Evolutionary conservation across 1,140 invertebrate genomes (phyloP).

Genomic region (Cyclargus thomasi): DNA sequence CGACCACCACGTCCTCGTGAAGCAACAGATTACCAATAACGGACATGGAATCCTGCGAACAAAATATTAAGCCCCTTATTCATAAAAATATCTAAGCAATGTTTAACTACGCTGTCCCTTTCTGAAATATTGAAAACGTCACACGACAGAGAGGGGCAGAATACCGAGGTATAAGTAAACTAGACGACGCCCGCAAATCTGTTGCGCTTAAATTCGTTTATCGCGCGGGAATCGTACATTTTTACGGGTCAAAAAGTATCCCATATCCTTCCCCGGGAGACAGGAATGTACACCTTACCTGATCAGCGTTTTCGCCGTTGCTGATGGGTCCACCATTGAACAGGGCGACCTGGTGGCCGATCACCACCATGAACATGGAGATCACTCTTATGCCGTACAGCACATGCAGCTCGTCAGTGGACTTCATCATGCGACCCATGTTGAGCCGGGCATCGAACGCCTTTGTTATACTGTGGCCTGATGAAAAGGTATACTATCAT

Average conservation of each 20-base stretch:
- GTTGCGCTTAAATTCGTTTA: too few species aligned
- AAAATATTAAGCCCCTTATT: too few species aligned
- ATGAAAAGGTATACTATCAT: too few species aligned
- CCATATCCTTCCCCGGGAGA: too few species aligned
- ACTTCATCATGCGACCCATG: constrained; percentile 44
- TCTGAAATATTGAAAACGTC: too few species aligned
- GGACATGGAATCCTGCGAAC: constrained; percentile 37
- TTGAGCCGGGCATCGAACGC: constrained; percentile 52
- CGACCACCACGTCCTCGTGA: constrained; percentile 79
- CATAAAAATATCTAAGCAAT: too few species aligned
- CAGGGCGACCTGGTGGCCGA: constrained; percentile 73
- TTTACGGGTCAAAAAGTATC: too few species aligned
- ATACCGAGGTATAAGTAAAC: too few species aligned
- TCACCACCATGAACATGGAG: constrained; percentile 71
- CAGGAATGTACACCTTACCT: constrained; percentile 59
- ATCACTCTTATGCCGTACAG: constrained; percentile 74
- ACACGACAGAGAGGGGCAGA: too few species aligned
- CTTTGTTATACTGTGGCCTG: constrained; percentile 37
- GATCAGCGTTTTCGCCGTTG: constrained; percentile 72
- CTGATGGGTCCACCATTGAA: constrained; percentile 70
- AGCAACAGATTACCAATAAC: constrained; percentile 56
- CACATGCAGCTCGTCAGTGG: constrained; percentile 56
- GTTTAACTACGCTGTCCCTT: too few species aligned
- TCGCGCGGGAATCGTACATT: too few species aligned
- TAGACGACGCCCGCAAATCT: too few species aligned